Percentiles rank a stretch among this genome's conserved stretches.
phyloP scores from a whole-genome alignment of 2,888 invertebrate genomes.

The Julus scanicus region DNA sequence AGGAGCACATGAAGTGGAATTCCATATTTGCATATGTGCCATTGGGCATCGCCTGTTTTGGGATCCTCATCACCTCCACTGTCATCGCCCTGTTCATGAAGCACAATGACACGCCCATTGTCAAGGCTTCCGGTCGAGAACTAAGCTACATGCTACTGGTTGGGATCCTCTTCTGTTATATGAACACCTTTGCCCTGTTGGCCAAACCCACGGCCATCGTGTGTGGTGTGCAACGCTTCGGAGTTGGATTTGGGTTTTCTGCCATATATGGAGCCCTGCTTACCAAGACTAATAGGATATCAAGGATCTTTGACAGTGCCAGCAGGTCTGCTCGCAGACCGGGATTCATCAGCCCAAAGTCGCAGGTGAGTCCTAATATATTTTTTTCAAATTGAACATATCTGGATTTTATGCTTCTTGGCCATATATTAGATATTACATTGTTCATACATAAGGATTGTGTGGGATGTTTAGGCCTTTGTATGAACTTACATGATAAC shows the following conservation, averaged over 20 bases:
- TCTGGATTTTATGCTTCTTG: no score
- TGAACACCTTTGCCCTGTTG: conserved; percentile 74
- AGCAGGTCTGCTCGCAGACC: conserved; percentile 74
- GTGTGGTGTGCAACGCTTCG: conserved; percentile 74
- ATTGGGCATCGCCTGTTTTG: conserved; percentile 73
- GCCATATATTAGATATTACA: no score
- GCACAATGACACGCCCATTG: conserved; percentile 76
- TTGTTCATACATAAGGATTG: no score
- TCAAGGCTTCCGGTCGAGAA: conserved; percentile 74
- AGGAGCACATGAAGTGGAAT: conserved; percentile 73
- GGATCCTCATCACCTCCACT: conserved; percentile 72
- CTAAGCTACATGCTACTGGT: conserved; percentile 74
- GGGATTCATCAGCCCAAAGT: conserved; percentile 75
- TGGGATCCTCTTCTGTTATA: conserved; percentile 74
- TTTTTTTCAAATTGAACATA: no score
- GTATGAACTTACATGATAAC: no score
- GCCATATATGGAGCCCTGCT: conserved; percentile 75
- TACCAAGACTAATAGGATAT: conserved; percentile 75
- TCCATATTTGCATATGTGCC: conserved; percentile 75
- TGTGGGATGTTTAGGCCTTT: no score
- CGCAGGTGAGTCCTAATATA: conserved; percentile 67
- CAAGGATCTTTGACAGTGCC: conserved; percentile 75
- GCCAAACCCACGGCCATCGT: conserved; percentile 71
- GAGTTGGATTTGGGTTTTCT: conserved; percentile 76
- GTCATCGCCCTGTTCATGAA: conserved; percentile 74